A percentile compares a stretch with the other conserved stretches of the same genome.
These are phyloP conservation scores for Pituophis catenifer DNA, from an alignment of 2,113 vertebrate species.

Conservation along the genomic window DNA sequence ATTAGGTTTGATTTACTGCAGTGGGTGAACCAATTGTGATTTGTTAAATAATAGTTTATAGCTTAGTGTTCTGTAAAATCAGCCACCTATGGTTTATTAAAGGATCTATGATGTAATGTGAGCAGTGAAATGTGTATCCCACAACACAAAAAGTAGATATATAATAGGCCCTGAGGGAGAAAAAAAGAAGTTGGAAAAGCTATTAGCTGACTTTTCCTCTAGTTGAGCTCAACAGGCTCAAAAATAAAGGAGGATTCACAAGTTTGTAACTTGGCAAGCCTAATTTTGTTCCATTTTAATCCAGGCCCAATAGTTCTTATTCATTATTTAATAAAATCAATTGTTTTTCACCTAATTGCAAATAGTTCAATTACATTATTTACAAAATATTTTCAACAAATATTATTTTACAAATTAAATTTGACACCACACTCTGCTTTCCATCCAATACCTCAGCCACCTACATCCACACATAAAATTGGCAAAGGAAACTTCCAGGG, in stretches of 20 bases:
- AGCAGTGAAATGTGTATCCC: not conserved
- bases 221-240: not conserved
- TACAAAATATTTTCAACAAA: conserved; percentile 4
- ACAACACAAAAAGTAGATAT: not conserved
- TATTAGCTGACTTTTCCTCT: not conserved
- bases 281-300: conserved; percentile 12
- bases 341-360: not conserved
- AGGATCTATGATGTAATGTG: not conserved
- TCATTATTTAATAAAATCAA: conserved; percentile 8
- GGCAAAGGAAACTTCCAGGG: not conserved
- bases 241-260: not conserved
- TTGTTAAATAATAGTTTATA: not conserved
- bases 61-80: not conserved
- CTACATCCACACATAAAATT: not conserved
- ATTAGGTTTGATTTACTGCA: not conserved
- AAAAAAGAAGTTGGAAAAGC: not conserved
- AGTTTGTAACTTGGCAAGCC: not conserved
- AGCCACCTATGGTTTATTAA: not conserved
- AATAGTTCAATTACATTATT: not conserved
- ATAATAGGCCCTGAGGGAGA: not conserved
- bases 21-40: not conserved
- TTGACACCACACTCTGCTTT: not conserved
- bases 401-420: not conserved
- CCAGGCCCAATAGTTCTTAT: conserved; percentile 2
- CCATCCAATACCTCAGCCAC: not conserved